Evolutionary conservation across 92 coral and sea anemone genomes (phyloP).

Genomic region (Parazoanthus darwini): DNA sequence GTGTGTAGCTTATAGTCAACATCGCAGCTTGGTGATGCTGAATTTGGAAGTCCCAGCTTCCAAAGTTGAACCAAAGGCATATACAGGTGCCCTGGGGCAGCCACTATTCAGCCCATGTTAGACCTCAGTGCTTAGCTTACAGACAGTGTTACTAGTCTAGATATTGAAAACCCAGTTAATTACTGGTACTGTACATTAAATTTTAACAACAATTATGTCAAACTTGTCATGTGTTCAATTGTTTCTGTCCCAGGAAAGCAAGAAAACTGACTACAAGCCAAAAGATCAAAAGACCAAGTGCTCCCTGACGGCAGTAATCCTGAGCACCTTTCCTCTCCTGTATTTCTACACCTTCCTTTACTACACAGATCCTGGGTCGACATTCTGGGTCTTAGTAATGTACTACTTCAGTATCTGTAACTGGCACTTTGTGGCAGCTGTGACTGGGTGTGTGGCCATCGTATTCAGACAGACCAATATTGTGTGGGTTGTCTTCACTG

Average conservation of each 20-base stretch:
- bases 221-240: not conserved
- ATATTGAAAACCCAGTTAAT: too few relatives aligned
- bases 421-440: constrained; percentile 72
- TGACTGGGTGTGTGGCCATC: constrained; percentile 69
- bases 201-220: too few relatives aligned
- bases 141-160: too few relatives aligned
- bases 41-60: too few relatives aligned
- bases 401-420: constrained; percentile 76
- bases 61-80: too few relatives aligned
- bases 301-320: constrained; percentile 65
- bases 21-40: too few relatives aligned
- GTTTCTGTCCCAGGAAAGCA: constrained; percentile 24
- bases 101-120: too few relatives aligned
- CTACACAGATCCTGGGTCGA: constrained; percentile 94
- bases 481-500: constrained; percentile 90
- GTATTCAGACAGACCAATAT: constrained; percentile 88
- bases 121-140: too few relatives aligned
- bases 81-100: too few relatives aligned
- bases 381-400: constrained; percentile 89
- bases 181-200: too few relatives aligned
- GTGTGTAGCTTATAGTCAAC: too few relatives aligned
- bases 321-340: constrained; percentile 73
- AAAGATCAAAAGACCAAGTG: constrained; percentile 32
- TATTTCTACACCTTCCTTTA: constrained; percentile 94
- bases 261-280: not conserved